Percentiles rank a stretch among this genome's conserved stretches.
phyloP scores from a whole-genome alignment of 2,888 invertebrate genomes.

The Seira musarum region DNA sequence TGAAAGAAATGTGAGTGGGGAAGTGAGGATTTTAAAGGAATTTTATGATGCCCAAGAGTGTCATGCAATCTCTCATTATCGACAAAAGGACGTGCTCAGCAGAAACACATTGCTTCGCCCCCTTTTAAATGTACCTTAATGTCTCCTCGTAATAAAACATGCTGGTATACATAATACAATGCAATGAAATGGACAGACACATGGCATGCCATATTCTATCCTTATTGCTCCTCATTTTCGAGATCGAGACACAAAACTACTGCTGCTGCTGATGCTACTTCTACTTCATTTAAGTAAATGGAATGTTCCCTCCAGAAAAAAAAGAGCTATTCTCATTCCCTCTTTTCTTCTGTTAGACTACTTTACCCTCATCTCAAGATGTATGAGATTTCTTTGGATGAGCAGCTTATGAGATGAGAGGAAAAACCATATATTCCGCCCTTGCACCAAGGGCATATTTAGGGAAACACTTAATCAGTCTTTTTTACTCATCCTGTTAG shows the following conservation, averaged over 20 bases:
- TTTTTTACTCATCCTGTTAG: slow-evolving; percentile 39
- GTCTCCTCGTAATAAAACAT: slow-evolving; percentile 14
- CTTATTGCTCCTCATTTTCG: slow-evolving; percentile 46
- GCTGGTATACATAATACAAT: neutral
- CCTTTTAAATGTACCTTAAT: slow-evolving; percentile 57
- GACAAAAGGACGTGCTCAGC: slow-evolving; percentile 66
- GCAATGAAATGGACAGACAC: slow-evolving; percentile 26
- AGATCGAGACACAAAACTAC: slow-evolving; percentile 22
- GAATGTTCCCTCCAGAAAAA: neutral
- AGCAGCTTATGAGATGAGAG: too few relatives aligned
- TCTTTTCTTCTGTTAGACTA: slow-evolving; percentile 36
- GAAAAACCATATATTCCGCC: too few relatives aligned
- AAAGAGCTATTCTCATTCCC: slow-evolving; percentile 29
- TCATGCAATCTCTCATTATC: slow-evolving; percentile 69
- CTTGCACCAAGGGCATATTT: slow-evolving; percentile 38
- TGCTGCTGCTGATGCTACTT: too few relatives aligned
- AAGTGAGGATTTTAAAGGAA: slow-evolving; percentile 58
- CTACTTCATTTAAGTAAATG: slow-evolving; percentile 53
- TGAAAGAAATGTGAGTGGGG: neutral
- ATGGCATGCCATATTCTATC: slow-evolving; percentile 31
- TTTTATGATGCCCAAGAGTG: slow-evolving; percentile 68
- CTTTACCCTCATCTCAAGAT: slow-evolving; percentile 43
- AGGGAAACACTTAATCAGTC: slow-evolving; percentile 61
- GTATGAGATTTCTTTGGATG: neutral
- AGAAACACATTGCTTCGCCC: slow-evolving; percentile 22